These are phyloP conservation scores for Blennius ocellaris DNA, from an alignment of 2,113 vertebrate genomes.

Conservation along the genomic window DNA sequence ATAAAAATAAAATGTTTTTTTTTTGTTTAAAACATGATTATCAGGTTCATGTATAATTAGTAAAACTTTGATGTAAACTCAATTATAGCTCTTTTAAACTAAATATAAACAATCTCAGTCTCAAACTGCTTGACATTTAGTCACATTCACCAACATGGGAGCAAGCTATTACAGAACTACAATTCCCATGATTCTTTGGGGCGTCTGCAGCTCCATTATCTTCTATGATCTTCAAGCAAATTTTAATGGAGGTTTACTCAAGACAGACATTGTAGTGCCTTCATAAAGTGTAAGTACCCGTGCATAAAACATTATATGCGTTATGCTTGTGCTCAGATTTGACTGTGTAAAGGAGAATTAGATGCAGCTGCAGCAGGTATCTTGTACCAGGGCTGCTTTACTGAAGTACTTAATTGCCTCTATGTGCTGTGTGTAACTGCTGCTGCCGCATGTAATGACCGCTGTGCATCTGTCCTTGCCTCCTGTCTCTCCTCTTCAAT, in stretches of 20 bases:
- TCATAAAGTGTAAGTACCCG: background rate
- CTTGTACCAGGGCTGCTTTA: background rate
- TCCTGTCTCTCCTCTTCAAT: background rate
- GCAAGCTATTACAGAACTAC: background rate
- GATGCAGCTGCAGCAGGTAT: no score
- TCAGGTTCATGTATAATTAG: no score
- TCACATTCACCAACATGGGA: no score
- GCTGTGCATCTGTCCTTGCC: no score
- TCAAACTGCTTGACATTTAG: no score
- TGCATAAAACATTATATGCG: background rate
- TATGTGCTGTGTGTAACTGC: background rate
- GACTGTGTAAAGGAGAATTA: background rate
- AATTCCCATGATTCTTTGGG: background rate
- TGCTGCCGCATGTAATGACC: background rate
- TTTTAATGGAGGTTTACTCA: background rate
- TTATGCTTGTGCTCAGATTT: background rate
- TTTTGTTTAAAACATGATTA: no score
- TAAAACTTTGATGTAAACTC: no score
- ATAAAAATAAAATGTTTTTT: no score
- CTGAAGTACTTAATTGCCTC: background rate
- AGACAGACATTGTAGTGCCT: background rate
- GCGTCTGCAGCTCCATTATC: no score
- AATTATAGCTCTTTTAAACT: no score
- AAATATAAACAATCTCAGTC: no score
- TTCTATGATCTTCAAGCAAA: background rate